Evolutionary conservation across 1,140 invertebrate species (phyloP).

Genomic region (Drosophila kohkoa): DNA sequence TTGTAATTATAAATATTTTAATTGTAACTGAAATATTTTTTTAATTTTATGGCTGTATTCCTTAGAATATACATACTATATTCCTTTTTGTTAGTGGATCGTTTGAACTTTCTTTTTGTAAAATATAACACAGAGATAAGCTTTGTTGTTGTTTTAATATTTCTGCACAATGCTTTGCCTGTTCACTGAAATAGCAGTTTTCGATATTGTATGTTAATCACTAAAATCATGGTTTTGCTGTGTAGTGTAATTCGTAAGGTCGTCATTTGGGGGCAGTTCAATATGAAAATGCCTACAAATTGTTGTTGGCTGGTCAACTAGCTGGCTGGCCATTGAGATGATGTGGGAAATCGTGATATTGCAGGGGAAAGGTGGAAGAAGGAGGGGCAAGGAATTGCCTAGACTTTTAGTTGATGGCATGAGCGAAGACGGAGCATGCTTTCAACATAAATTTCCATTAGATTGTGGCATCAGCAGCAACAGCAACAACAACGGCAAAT

Average conservation of each 20-base stretch:
- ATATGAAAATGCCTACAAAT: conserved; percentile 80
- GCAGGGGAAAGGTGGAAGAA: conserved; percentile 13
- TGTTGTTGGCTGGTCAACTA: conserved; percentile 70
- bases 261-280: conserved; percentile 66
- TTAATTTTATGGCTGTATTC: too few species aligned
- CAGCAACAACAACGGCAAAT: conserved; percentile 12
- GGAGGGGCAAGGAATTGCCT: not conserved
- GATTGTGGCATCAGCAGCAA: conserved; percentile 60
- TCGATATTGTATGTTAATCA: not conserved
- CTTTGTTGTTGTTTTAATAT: too few species aligned
- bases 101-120: too few species aligned
- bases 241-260: conserved; percentile 54
- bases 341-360: conserved; percentile 23
- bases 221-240: conserved; percentile 6
- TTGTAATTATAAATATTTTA: too few species aligned
- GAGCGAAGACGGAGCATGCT: conserved; percentile 60
- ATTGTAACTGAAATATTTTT: too few species aligned
- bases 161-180: too few species aligned
- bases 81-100: too few species aligned
- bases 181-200: too few species aligned
- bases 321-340: conserved; percentile 26
- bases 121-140: too few species aligned
- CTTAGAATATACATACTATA: too few species aligned
- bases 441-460: conserved; percentile 83
- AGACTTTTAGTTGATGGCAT: conserved; percentile 49